Evolutionary conservation across 2,888 invertebrate genomes (phyloP), one percentile per base, ranked within the genome.

Genomic region (Epsilonema sp.): DNA sequence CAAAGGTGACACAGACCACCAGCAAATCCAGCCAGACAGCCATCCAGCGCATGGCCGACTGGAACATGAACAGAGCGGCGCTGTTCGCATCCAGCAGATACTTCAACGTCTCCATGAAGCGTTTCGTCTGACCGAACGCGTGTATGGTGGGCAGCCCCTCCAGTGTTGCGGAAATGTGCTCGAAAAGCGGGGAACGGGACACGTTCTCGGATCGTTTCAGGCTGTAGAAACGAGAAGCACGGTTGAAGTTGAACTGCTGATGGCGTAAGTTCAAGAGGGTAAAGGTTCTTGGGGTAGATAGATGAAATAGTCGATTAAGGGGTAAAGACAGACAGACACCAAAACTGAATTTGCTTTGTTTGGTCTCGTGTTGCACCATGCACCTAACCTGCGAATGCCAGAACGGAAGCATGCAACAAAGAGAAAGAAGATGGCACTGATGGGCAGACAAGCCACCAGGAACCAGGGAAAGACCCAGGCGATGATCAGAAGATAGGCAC

Each of bases 401-500:
- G 62, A 58, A 5, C 66, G 58, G 56, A 69, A 70, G 45, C 66
- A 56, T 13, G 57, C 53, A 44, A 66, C 64, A 25, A 69, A 60
- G 3, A 67, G 42, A 20, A 62, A 43, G 52, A 70, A 69, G 4
- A 65, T 49, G 24, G 57, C 49, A 38, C 59, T 52, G 16, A 71
- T 55, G 3, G 68, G 67, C 13, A 69, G 46, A 36, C 64, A 56
- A 20, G 65, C 64, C 22, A 68, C 48, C 24, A 67, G 58, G 49
- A 70, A 67, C 54, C 59, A 62, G 13, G 58, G 60, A 2, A 63
- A 61, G 24, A 68, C 65, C 41, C 57, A 61, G 13, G 78, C 79
- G 58, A 89, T 78, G 13, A 86, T 84, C 55, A 84, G 50, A 51
- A 86, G 78, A 23, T 83, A 86, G 46, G 83, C 83, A 59, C 84